These are phyloP conservation scores for Erpetoichthys calabaricus DNA, from an alignment of 2,797 vertebrate genomes.

Conservation along the genomic window DNA sequence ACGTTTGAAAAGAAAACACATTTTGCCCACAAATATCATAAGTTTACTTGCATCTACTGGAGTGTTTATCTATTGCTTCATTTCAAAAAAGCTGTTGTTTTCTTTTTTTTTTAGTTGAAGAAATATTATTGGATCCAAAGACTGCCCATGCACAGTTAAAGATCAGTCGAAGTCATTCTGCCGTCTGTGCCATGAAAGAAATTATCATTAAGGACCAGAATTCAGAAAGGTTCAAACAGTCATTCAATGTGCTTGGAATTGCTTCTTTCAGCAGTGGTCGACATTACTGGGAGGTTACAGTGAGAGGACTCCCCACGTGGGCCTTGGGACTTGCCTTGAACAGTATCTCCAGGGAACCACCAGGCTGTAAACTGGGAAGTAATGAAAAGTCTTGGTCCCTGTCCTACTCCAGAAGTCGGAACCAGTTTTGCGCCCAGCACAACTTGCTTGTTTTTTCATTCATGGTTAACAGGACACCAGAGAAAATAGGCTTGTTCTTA, in stretches of 20 bases:
- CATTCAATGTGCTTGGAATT: slow-evolving; percentile 11
- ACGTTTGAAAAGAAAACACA: too few relatives aligned
- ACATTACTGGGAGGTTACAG: slow-evolving; percentile 19
- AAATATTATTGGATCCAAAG: slow-evolving; percentile 8
- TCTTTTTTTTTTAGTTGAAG: slow-evolving; percentile 8
- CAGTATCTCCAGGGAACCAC: not conserved
- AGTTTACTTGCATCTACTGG: too few relatives aligned
- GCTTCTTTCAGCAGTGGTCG: slow-evolving; percentile 9
- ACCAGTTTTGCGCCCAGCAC: slow-evolving; percentile 16
- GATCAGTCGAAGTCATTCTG: slow-evolving; percentile 7
- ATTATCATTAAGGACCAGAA: not conserved
- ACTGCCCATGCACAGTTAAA: slow-evolving; percentile 12
- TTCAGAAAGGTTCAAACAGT: not conserved
- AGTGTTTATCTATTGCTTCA: too few relatives aligned
- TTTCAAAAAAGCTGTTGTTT: not conserved
- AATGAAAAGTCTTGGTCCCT: slow-evolving; percentile 14
- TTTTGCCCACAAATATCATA: too few relatives aligned
- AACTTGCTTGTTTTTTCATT: slow-evolving; percentile 8
- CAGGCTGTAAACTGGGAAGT: slow-evolving; percentile 1
- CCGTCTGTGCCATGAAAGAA: slow-evolving; percentile 8
- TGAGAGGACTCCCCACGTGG: slow-evolving; percentile 11
- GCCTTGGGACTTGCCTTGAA: slow-evolving; percentile 15
- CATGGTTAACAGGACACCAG: not conserved
- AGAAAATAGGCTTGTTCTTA: slow-evolving; percentile 14
- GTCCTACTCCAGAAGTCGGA: slow-evolving; percentile 6